Percentiles rank a stretch among this genome's conserved stretches.
phyloP scores from a whole-genome alignment of 1,140 invertebrate species.

The Aporrectodea caliginosa region DNA sequence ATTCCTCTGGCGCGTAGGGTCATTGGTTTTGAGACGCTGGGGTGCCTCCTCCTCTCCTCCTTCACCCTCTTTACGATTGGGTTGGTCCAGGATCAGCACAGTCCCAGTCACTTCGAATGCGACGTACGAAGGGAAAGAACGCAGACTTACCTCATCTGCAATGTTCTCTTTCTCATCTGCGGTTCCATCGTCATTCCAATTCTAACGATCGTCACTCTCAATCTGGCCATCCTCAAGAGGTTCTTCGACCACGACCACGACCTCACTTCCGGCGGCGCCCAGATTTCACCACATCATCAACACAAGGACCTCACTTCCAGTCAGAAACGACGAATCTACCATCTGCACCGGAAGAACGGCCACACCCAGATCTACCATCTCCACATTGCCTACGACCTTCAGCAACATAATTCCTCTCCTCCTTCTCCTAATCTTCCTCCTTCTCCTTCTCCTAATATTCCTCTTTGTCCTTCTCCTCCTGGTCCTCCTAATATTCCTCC shows the following conservation, averaged over 20 bases:
- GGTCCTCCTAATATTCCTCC: no score
- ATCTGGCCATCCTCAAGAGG: slow-evolving; percentile 1
- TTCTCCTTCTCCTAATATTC: no score
- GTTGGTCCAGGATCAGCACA: not conserved
- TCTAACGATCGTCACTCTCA: slow-evolving; percentile 10
- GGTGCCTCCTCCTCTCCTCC: not conserved
- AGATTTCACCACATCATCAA: not conserved
- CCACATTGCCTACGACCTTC: no score
- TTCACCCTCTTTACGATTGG: slow-evolving; percentile 16
- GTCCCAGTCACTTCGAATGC: slow-evolving; percentile 4
- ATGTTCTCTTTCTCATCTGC: not conserved
- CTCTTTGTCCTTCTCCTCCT: no score
- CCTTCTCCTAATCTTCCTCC: no score
- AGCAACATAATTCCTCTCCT: no score
- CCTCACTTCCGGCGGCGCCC: no score
- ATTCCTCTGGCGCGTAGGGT: slow-evolving; percentile 1
- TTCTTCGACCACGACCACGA: not conserved
- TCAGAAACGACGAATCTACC: no score
- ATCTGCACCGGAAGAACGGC: no score
- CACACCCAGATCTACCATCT: no score
- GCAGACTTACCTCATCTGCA: not conserved
- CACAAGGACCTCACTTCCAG: not conserved
- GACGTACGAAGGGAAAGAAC: not conserved
- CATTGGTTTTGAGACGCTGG: not conserved
- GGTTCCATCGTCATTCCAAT: slow-evolving; percentile 15